Evolutionary conservation across 2,888 invertebrate genomes (phyloP).

Genomic region (Aleiodes testaceus): DNA sequence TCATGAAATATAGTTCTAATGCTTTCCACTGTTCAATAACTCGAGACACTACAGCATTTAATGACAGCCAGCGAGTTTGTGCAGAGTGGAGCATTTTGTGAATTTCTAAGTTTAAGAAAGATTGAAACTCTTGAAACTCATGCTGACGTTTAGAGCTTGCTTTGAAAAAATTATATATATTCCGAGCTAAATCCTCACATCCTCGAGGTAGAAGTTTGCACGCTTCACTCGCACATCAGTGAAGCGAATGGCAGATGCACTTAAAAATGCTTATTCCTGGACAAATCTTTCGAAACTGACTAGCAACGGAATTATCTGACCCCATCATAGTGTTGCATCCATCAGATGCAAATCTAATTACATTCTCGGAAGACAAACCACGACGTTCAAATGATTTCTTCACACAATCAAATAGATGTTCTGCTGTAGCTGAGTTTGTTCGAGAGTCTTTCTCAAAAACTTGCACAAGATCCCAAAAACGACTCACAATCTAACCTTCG

Average conservation of each 20-base stretch:
- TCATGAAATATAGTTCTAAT: slow-evolving; percentile 51
- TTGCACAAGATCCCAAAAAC: slow-evolving; percentile 54
- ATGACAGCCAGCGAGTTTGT: slow-evolving; percentile 61
- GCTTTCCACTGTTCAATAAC: slow-evolving; percentile 61
- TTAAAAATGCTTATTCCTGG: slow-evolving; percentile 23
- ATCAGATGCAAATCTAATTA: slow-evolving; percentile 32
- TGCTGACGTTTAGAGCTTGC: slow-evolving; percentile 57
- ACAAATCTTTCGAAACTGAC: background rate
- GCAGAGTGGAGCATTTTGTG: slow-evolving; percentile 58
- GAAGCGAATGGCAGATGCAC: slow-evolving; percentile 31
- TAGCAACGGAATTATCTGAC: slow-evolving; percentile 32
- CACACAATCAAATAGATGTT: slow-evolving; percentile 11
- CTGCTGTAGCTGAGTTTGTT: slow-evolving; percentile 38
- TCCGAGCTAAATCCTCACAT: slow-evolving; percentile 30
- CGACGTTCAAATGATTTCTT: slow-evolving; percentile 10
- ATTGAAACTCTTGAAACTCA: slow-evolving; percentile 57
- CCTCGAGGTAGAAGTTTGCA: slow-evolving; percentile 27
- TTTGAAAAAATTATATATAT: slow-evolving; percentile 49
- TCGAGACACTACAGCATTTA: slow-evolving; percentile 55
- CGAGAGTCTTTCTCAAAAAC: slow-evolving; percentile 46
- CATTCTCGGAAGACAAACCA: slow-evolving; percentile 3
- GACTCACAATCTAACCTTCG: slow-evolving; percentile 42
- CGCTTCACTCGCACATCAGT: slow-evolving; percentile 30
- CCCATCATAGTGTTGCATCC: slow-evolving; percentile 27
- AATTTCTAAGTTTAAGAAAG: slow-evolving; percentile 54